Percentiles rank a stretch among this genome's conserved stretches.
Conservation (phyloP, 2,797 vertebrate species). For the Sebastes trivittatus region DNA sequence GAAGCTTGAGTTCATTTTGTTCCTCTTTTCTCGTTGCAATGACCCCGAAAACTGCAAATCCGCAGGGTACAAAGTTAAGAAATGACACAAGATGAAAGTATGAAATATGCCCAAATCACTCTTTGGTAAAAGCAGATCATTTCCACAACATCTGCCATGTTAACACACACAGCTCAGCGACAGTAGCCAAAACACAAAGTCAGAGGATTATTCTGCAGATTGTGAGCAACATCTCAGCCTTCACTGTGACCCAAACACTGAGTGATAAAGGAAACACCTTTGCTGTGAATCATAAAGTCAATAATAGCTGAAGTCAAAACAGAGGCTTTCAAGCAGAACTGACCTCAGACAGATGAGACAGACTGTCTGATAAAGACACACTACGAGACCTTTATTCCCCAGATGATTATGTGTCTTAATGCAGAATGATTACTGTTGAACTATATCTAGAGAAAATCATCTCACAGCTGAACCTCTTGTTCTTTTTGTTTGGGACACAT, state of each 20-base stretch:
- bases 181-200: conserved; percentile 20
- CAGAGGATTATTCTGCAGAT: conserved; percentile 7
- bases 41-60: background rate
- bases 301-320: conserved; percentile 44
- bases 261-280: background rate
- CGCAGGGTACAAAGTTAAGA: background rate
- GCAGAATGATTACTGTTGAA: background rate
- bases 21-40: background rate
- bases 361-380: background rate
- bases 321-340: background rate
- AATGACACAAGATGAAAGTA: background rate
- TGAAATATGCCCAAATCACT: background rate
- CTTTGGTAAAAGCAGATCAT: background rate
- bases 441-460: background rate
- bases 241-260: conserved; percentile 21
- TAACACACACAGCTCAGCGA: conserved; percentile 19
- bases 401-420: background rate
- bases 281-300: conserved; percentile 23
- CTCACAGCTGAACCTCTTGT: background rate
- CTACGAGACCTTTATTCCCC: background rate
- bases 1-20: conserved; percentile 5
- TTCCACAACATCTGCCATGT: background rate
- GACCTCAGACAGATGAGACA: background rate
- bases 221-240: background rate
- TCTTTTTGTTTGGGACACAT: background rate